phyloP scores from a whole-genome alignment of 2,888 invertebrate species.

The Lapara coniferarum region DNA sequence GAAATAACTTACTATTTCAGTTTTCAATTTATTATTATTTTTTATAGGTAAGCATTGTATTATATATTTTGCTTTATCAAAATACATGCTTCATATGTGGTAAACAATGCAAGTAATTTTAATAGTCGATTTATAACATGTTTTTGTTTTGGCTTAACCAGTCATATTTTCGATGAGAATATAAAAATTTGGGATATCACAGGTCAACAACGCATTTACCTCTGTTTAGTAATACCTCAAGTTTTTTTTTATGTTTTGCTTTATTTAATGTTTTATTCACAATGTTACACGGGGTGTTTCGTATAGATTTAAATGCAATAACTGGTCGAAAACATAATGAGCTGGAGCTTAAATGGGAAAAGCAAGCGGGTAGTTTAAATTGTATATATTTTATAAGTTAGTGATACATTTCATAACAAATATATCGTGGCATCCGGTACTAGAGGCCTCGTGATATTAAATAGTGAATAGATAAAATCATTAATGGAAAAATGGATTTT shows the following conservation, averaged over 20 bases:
- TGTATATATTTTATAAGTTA: conserved; percentile 79
- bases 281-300: conserved; percentile 68
- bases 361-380: conserved; percentile 80
- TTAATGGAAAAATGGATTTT: conserved; percentile 79
- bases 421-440: conserved; percentile 75
- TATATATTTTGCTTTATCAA: conserved; percentile 41
- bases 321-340: conserved; percentile 56
- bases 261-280: conserved; percentile 67
- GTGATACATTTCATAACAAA: conserved; percentile 61
- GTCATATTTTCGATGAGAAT: conserved; percentile 9
- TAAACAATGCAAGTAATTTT: conserved; percentile 4
- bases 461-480: conserved; percentile 82
- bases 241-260: conserved; percentile 77
- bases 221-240: conserved; percentile 77
- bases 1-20: neutral
- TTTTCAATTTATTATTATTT: neutral
- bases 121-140: neutral
- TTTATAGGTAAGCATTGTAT: neutral
- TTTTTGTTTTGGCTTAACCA: neutral
- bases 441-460: conserved; percentile 82
- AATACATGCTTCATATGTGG: neutral
- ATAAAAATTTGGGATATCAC: conserved; percentile 36
- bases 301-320: conserved; percentile 38
- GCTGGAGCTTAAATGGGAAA: conserved; percentile 71
- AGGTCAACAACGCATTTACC: conserved; percentile 64